These are phyloP conservation scores for Phymatocera aterrima DNA, from an alignment of 2,888 invertebrate species.

Conservation along the genomic window DNA sequence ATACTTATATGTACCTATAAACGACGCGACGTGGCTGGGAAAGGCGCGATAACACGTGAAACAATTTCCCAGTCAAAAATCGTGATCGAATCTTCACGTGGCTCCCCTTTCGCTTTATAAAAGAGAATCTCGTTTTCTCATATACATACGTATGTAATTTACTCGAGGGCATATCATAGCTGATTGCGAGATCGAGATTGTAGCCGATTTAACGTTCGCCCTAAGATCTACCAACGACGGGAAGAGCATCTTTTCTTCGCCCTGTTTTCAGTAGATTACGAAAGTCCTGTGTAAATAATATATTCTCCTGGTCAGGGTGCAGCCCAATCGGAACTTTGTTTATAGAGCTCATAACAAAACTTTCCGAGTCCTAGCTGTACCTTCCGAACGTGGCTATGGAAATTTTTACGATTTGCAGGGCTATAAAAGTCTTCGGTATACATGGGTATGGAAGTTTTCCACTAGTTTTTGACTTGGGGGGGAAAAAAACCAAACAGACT, in stretches of 20 bases:
- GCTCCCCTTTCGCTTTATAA: background rate
- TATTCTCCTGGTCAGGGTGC: background rate
- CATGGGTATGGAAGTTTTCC: background rate
- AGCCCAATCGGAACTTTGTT: background rate
- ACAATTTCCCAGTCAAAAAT: background rate
- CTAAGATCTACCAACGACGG: background rate
- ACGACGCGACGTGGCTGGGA: background rate
- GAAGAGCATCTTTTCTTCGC: background rate
- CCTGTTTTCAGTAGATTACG: background rate
- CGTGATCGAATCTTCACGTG: background rate
- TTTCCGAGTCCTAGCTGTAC: background rate
- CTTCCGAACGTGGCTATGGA: background rate
- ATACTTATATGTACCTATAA: background rate
- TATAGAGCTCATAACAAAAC: background rate
- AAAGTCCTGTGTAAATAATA: background rate
- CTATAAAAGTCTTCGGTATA: background rate
- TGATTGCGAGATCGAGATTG: background rate
- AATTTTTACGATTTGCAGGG: background rate
- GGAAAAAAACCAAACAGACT: background rate
- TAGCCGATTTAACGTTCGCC: background rate
- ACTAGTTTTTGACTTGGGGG: background rate
- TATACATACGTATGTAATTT: constrained; percentile 7
- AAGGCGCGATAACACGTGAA: constrained; percentile 26
- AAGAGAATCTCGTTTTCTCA: background rate
- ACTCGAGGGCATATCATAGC: background rate